Evolutionary conservation across 1,140 invertebrate species (phyloP).

Genomic region (Cydia amplana): DNA sequence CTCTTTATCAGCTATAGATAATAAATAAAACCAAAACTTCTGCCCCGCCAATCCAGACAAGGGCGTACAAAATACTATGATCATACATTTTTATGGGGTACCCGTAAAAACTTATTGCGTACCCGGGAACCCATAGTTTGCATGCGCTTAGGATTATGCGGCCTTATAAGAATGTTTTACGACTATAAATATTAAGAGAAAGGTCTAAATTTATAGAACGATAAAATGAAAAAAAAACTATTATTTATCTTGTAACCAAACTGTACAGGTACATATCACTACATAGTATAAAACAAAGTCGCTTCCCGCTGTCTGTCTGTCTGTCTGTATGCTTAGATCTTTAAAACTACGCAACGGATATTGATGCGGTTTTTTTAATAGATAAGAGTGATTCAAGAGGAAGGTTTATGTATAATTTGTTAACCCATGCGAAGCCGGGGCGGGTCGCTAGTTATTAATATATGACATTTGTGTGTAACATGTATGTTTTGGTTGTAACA

Average conservation of each 20-base stretch:
- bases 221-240: too few species aligned
- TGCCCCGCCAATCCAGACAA: constrained; percentile 10
- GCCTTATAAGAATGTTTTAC: constrained; percentile 13
- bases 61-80: constrained; percentile 10
- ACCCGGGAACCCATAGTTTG: constrained; percentile 15
- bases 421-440: too few species aligned
- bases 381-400: too few species aligned
- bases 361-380: too few species aligned
- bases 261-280: too few species aligned
- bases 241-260: constrained; percentile 38
- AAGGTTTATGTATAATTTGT: too few species aligned
- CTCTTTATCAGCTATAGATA: constrained; percentile 19
- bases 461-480: not conserved
- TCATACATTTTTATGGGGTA: constrained; percentile 29
- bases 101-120: constrained; percentile 21
- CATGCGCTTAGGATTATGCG: constrained; percentile 8
- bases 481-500: not conserved
- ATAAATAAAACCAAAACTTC: constrained; percentile 21
- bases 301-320: too few species aligned
- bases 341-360: too few species aligned
- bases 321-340: too few species aligned
- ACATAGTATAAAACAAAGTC: too few species aligned
- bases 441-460: too few species aligned
- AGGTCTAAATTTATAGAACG: not conserved
- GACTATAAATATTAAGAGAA: constrained; percentile 12